A percentile compares a stretch with the other conserved stretches of the same genome.
Evolutionary conservation across 1,140 invertebrate genomes (phyloP).

Genomic region (Muscidifurax raptorellus): DNA sequence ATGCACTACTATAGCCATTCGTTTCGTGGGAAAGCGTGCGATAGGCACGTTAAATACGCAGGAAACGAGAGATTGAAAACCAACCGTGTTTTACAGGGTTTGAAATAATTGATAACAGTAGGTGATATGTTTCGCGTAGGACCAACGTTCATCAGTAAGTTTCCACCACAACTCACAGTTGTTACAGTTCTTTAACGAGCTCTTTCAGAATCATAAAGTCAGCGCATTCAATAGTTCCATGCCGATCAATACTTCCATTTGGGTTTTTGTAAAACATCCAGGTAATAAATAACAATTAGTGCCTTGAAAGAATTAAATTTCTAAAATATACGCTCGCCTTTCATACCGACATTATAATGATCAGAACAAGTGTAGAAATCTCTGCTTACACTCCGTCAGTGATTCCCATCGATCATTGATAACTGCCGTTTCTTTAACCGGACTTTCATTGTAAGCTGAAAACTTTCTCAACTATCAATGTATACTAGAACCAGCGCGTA

Average conservation of each 20-base stretch:
- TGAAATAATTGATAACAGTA: too few species aligned
- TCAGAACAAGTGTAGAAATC: slow-evolving; percentile 90
- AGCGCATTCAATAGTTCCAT: slow-evolving; percentile 91
- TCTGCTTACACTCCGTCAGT: slow-evolving; percentile 86
- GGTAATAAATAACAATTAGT: not conserved
- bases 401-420: slow-evolving; percentile 90
- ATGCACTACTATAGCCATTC: not conserved
- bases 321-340: not conserved
- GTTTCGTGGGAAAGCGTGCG: not conserved
- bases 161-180: slow-evolving; percentile 92
- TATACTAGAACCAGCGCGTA: not conserved
- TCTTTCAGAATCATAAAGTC: slow-evolving; percentile 84
- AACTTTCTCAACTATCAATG: not conserved
- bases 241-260: slow-evolving; percentile 93
- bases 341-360: slow-evolving; percentile 87
- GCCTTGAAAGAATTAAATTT: not conserved
- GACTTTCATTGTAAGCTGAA: slow-evolving; percentile 88
- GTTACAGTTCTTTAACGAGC: slow-evolving; percentile 81
- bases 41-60: not conserved
- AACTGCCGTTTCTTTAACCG: slow-evolving; percentile 90
- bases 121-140: slow-evolving; percentile 85
- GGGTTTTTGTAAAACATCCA: slow-evolving; percentile 81
- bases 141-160: slow-evolving; percentile 83
- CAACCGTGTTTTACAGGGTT: not conserved
- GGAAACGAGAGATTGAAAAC: not conserved